Conservation (phyloP, 2,888 invertebrate species). For the Lordiphosa andalusiaca region DNA sequence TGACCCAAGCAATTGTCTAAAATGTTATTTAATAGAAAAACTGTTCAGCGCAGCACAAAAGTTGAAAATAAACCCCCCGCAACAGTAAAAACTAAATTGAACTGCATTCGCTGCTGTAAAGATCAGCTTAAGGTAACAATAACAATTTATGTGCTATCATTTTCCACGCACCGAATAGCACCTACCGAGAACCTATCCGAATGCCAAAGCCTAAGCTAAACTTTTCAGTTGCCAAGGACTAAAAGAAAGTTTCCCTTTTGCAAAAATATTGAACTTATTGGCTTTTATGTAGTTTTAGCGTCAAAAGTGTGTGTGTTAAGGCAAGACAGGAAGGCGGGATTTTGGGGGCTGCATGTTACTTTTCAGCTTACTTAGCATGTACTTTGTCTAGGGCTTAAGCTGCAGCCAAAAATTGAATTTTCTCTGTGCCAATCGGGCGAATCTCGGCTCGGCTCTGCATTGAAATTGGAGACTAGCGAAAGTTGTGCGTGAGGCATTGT, state of each 20-base stretch:
- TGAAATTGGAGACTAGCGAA: conserved; percentile 51
- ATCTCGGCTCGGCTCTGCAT: conserved; percentile 49
- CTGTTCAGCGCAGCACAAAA: conserved; percentile 42
- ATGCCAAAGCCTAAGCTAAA: conserved; percentile 41
- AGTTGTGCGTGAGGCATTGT: conserved; percentile 63
- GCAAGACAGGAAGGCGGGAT: background rate
- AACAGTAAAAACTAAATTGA: conserved; percentile 51
- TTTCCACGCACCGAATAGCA: background rate
- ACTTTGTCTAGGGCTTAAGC: conserved; percentile 67
- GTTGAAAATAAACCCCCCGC: conserved; percentile 17
- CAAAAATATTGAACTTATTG: conserved; percentile 75
- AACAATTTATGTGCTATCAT: conserved; percentile 47
- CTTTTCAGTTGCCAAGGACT: conserved; percentile 48
- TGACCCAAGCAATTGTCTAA: conserved; percentile 57
- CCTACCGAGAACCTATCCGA: background rate
- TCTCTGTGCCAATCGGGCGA: conserved; percentile 11
- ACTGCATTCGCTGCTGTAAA: conserved; percentile 47
- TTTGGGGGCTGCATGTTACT: conserved; percentile 49
- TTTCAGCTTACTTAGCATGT: conserved; percentile 72
- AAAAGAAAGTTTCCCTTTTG: conserved; percentile 36
- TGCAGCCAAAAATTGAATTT: conserved; percentile 70
- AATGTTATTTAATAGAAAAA: conserved; percentile 64
- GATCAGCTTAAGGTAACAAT: conserved; percentile 28
- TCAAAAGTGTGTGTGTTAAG: conserved; percentile 59
- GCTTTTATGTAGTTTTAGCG: conserved; percentile 69